Conservation (phyloP, 2,113 vertebrate genomes). For the Phocoena phocoena region DNA sequence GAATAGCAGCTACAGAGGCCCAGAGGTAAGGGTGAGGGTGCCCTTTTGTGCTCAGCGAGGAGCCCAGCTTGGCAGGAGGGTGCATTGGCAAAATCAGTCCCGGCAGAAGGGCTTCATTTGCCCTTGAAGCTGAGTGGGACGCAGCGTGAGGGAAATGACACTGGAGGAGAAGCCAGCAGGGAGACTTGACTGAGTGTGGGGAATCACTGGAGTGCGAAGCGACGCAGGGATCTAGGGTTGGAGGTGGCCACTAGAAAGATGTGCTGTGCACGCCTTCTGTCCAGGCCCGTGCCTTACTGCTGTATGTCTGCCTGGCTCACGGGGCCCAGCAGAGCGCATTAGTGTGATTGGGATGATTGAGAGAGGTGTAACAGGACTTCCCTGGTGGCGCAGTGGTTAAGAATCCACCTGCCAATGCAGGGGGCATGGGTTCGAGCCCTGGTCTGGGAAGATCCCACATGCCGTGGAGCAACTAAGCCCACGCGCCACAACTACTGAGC, state of each 20-base stretch:
- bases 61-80: background rate
- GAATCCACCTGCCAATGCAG: too few relatives aligned
- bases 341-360: background rate
- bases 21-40: background rate
- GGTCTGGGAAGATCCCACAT: too few relatives aligned
- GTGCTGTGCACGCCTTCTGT: background rate
- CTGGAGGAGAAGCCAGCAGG: background rate
- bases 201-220: background rate
- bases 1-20: background rate
- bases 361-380: background rate
- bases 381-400: too few relatives aligned
- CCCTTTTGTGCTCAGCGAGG: background rate
- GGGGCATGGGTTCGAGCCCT: too few relatives aligned
- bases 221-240: background rate
- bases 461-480: too few relatives aligned
- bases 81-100: background rate
- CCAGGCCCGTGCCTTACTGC: background rate
- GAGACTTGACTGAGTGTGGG: background rate
- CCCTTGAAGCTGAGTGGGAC: background rate
- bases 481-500: too few relatives aligned
- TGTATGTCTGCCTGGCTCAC: background rate
- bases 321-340: background rate
- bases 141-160: background rate
- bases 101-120: background rate
- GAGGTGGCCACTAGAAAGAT: background rate